phyloP scores from a whole-genome alignment of 2,888 invertebrate genomes.

The Notodonta dromedarius region DNA sequence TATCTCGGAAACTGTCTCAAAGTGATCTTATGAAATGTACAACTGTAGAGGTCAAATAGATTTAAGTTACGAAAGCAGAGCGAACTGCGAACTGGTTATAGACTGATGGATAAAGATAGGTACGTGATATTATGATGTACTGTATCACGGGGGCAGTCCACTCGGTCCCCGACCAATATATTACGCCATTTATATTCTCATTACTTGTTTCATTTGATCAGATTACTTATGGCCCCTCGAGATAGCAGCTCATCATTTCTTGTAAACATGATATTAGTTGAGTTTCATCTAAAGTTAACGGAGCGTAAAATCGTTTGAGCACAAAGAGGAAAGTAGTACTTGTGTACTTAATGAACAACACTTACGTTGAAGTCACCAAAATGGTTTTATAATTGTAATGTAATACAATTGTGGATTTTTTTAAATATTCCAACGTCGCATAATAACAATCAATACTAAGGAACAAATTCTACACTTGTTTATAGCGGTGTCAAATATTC shows the following conservation, averaged over 20 bases:
- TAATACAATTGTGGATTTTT: background rate
- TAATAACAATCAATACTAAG: too few species aligned
- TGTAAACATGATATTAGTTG: conserved; percentile 62
- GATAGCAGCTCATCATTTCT: conserved; percentile 67
- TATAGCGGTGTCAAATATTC: too few species aligned
- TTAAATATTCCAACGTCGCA: too few species aligned
- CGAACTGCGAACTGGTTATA: background rate
- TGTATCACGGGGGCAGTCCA: conserved; percentile 46
- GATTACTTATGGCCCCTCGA: conserved; percentile 71
- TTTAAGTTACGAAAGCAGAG: background rate
- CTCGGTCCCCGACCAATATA: conserved; percentile 76
- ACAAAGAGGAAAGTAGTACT: conserved; percentile 26
- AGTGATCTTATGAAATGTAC: too few species aligned
- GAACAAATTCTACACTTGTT: too few species aligned
- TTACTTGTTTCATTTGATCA: conserved; percentile 78
- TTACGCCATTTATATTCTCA: conserved; percentile 78
- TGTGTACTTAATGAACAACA: conserved; percentile 1
- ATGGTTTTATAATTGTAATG: background rate
- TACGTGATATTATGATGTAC: conserved; percentile 21
- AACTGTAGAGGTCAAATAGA: too few species aligned
- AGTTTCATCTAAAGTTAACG: conserved; percentile 60
- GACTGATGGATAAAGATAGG: conserved; percentile 3
- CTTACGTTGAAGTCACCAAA: background rate
- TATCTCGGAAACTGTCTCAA: too few species aligned
- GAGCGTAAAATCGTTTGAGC: conserved; percentile 52